Base-by-base conservation (phyloP, 2,888 invertebrate genomes). In the Antheraea yamamai region DNA sequence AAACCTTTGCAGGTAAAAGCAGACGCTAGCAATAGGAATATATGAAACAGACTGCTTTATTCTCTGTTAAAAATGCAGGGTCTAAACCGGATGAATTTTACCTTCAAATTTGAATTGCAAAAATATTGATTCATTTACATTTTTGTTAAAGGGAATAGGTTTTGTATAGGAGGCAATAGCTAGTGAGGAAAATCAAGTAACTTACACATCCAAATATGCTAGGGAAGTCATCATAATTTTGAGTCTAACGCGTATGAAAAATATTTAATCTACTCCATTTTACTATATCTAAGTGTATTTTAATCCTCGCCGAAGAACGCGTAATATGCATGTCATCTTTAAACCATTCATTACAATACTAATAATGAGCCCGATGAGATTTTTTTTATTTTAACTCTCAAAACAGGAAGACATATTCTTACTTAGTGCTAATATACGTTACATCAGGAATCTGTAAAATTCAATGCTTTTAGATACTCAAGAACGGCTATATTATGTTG, bases 111-210 rank as follows among this genome's bases (percentile, higher is more conserved):
- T 26, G 64, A 66, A 30, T 66, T 66, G 64, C 64, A 66, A 66
- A 66, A 12, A 26, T 30, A 66, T 26, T 66, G 64, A 30, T 30
- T 30, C 64, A 66, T 66, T 66, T 66, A 30, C 64, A 66, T 66
- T 30, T 66, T 30, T 30, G 16, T 30, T 64, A 16, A 26, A 66
- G 64, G 64, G 26, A 66, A 30, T 66, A 66, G 2, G 26, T 66
- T 66, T 3, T 30, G 64, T 66, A 66, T 66, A 26, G 16, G 26
- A 66, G 16, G 26, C 64, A 66, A 66, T 30, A 66, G 12, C 7
- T 18, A 20, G 26, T 66, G 4, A 16, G 4, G 26, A 12, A 66
- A 66, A 26, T 12, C 30, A 66, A 66, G 30, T 16, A 16, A 26
- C 10, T 14, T 14, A 26, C 26, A 64, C 64, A 14, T 30, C 0